phyloP scores from a whole-genome alignment of 2,113 vertebrate genomes.

The Campylorhamphus procurvoides region DNA sequence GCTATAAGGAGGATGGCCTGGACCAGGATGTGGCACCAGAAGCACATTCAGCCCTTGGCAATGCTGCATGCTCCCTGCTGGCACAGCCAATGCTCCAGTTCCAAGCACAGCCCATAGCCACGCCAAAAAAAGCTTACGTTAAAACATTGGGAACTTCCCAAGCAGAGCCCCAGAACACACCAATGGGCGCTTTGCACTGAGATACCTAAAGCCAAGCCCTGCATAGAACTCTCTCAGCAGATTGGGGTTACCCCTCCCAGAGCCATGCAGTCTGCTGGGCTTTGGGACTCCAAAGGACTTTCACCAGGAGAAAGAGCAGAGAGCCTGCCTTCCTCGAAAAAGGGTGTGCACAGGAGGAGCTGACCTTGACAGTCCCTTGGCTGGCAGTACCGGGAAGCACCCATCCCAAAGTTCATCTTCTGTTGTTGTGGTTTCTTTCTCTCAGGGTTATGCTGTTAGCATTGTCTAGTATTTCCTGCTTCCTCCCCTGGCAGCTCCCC shows the following conservation, averaged over 20 bases:
- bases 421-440: neutral
- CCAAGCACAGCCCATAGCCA: neutral
- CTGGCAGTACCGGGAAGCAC: neutral
- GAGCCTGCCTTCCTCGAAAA: neutral
- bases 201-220: neutral
- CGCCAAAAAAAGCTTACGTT: neutral
- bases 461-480: slow-evolving; percentile 54
- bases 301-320: neutral
- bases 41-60: neutral
- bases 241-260: neutral
- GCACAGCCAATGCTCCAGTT: neutral
- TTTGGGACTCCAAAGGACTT: neutral
- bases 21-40: neutral
- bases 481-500: slow-evolving; percentile 2
- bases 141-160: neutral
- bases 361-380: neutral
- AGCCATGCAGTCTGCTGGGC: neutral
- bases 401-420: slow-evolving; percentile 11
- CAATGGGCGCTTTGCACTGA: neutral
- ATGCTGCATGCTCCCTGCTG: neutral
- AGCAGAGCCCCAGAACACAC: neutral
- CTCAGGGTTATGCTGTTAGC: neutral
- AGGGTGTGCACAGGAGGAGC: neutral
- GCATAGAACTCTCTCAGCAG: neutral
- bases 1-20: neutral